Conservation (phyloP, 2,888 invertebrate genomes). For the Nemoura dubitans region DNA sequence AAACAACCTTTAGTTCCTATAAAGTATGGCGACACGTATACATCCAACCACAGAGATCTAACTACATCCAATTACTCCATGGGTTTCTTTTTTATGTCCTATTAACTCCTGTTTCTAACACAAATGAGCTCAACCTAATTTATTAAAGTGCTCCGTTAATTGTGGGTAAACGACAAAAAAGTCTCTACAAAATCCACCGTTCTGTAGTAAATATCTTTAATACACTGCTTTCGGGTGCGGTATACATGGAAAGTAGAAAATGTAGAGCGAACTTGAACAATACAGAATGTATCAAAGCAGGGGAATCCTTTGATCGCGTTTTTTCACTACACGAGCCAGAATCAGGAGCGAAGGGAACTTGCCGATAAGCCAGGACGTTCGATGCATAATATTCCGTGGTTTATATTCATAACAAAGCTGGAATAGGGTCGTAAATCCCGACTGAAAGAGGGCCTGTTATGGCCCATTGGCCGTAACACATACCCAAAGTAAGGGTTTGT, state of each 20-base stretch:
- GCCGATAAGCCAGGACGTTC: not conserved
- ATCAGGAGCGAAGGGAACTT: not conserved
- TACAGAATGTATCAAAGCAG: constrained; percentile 18
- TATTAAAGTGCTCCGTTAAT: constrained; percentile 5
- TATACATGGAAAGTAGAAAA: not conserved
- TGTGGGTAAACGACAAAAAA: not conserved
- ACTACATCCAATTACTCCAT: not conserved
- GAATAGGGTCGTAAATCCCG: not conserved
- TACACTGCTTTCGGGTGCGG: not conserved
- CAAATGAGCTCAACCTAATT: constrained; percentile 7
- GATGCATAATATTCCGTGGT: constrained; percentile 4
- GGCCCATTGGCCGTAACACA: not conserved
- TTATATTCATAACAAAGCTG: constrained; percentile 12
- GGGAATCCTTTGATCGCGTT: constrained; percentile 2
- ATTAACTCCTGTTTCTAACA: not conserved
- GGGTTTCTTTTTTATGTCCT: not conserved
- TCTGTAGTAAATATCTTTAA: not conserved
- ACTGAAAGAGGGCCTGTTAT: not conserved
- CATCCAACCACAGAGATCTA: not conserved
- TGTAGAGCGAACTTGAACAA: constrained; percentile 2
- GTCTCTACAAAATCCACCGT: not conserved
- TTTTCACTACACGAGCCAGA: constrained; percentile 1
- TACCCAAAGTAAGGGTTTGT: not conserved
- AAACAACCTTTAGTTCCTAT: not conserved
- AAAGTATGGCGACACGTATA: not conserved